These are phyloP conservation scores for Bombus huntii DNA, from an alignment of 1,140 invertebrate genomes.

Conservation along the genomic window DNA sequence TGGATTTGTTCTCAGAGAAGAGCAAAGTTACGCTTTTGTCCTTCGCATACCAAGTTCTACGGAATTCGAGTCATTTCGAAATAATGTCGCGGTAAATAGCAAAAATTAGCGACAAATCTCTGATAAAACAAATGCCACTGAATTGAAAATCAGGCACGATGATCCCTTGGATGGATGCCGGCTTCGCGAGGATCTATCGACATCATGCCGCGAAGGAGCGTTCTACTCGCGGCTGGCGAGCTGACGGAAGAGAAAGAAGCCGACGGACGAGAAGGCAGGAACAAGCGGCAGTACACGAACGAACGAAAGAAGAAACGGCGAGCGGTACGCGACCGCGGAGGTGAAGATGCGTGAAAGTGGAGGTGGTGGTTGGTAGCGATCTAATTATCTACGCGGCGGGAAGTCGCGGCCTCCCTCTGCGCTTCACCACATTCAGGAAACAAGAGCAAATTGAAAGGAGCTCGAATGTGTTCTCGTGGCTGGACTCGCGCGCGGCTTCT, in stretches of 20 bases:
- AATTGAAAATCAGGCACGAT: not conserved
- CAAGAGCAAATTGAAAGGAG: slow-evolving; percentile 69
- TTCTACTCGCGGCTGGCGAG: slow-evolving; percentile 21
- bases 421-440: slow-evolving; percentile 70
- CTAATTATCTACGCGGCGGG: slow-evolving; percentile 80
- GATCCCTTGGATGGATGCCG: not conserved
- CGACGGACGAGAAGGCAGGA: not conserved
- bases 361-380: slow-evolving; percentile 78
- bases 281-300: slow-evolving; percentile 31
- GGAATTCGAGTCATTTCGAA: too few species aligned
- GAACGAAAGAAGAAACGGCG: slow-evolving; percentile 60
- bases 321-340: slow-evolving; percentile 59
- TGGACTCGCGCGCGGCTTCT: not conserved
- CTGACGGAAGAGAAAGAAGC: not conserved
- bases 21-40: too few species aligned
- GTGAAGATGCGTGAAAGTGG: slow-evolving; percentile 74
- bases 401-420: slow-evolving; percentile 74
- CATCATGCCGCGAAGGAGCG: too few species aligned
- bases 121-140: not conserved
- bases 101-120: too few species aligned
- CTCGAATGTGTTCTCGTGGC: slow-evolving; percentile 1
- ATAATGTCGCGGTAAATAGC: too few species aligned
- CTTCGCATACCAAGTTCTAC: too few species aligned
- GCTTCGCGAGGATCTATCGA: not conserved
- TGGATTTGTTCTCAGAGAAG: too few species aligned